Base-by-base conservation (phyloP, 2,113 vertebrate species). In the Tachycineta bicolor region DNA sequence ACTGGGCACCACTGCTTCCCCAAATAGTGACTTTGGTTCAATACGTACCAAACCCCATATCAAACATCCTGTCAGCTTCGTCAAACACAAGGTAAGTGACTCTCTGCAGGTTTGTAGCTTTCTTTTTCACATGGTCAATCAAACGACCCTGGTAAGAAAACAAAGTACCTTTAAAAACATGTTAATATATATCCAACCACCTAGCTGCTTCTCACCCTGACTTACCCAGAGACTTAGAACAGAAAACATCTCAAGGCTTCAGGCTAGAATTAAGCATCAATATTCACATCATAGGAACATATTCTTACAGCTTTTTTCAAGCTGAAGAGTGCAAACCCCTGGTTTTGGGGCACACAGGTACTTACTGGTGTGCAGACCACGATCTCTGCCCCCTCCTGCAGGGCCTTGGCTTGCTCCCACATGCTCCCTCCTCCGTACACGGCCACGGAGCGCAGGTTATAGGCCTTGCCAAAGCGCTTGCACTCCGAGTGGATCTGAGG, bases 101-200 rank as follows among this genome's bases (percentile, higher is more conserved):
- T 96, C 99, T 98, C 87, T 99, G 99, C 90, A 99, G 98, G 87
- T 99, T 99, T 4, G 99, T 99, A 58, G 99, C 99, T 98, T 99
- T 99, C 98, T 99, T 99, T 96, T 99, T 99, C 80, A 99, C 99
- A 8, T 99, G 99, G 97, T 99, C 99, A 93, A 99, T 99, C 92
- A 99, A 98, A 85, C 99, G 99, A 87, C 99, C 99, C 99, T 99
- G 74, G 73, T 11, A 37, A 70, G 73, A 56, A 76, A 74, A 67
- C 34, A 83, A 77, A 50, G 26, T 14, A 34, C 49, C 62, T 75
- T 77, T 31, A 4, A 37, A 39, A 83, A n/a, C 34, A 12, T 1
- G 5, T 47, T 33, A 63, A 47, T 41, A 37, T 25, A 53, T 5
- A 20, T 37, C 37, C 16, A 69, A 79, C 4, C 26, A 85, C 19